These are phyloP conservation scores for Dendrolimus houi DNA, from an alignment of 2,888 invertebrate genomes.

Conservation along the genomic window DNA sequence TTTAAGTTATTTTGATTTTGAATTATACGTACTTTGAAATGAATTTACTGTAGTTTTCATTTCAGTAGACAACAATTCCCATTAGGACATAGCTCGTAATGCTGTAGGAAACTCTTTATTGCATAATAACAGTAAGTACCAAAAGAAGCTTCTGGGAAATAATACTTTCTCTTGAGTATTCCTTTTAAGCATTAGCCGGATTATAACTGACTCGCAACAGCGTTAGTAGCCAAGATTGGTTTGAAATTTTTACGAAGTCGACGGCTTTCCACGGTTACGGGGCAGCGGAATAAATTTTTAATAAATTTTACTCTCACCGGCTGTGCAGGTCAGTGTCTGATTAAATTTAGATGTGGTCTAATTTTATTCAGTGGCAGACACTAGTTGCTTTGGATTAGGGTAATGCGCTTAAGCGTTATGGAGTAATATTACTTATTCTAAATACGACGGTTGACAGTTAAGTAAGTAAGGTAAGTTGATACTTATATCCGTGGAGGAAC, in stretches of 20 bases:
- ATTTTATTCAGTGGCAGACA: conserved; percentile 14
- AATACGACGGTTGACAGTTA: too few species aligned
- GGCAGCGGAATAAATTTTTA: not conserved
- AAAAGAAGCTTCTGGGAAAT: not conserved
- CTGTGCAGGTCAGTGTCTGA: conserved; percentile 12
- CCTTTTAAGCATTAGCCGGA: not conserved
- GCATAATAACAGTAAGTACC: not conserved
- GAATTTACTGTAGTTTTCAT: too few species aligned
- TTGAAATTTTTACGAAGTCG: not conserved
- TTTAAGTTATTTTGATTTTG: too few species aligned
- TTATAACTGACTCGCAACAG: not conserved
- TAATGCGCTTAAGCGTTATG: too few species aligned
- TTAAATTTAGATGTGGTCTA: conserved; percentile 30
- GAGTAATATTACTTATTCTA: too few species aligned
- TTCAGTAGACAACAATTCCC: too few species aligned
- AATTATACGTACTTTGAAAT: too few species aligned
- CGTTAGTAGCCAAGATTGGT: not conserved
- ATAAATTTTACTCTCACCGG: conserved; percentile 3
- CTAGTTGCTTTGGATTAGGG: conserved; percentile 7
- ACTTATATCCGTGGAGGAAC: too few species aligned
- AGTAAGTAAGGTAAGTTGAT: too few species aligned
- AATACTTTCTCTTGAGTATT: not conserved
- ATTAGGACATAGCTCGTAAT: too few species aligned
- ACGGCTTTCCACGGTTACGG: not conserved
- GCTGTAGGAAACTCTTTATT: not conserved